Evolutionary conservation across 2,797 vertebrate species (phyloP).

Genomic region (Platalea minor): DNA sequence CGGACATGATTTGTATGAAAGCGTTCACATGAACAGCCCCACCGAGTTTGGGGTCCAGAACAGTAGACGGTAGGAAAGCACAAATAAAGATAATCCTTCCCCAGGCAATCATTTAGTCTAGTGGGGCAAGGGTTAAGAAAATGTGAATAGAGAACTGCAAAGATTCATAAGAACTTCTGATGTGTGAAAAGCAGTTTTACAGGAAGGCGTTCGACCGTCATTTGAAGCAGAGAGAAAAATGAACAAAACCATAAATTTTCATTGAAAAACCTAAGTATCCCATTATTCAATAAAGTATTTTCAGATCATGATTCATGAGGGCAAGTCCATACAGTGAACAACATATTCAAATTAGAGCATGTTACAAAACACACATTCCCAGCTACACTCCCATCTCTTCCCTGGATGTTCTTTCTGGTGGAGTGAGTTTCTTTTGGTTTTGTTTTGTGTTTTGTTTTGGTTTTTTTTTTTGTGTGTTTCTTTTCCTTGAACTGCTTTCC

Average conservation of each 20-base stretch:
- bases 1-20: background rate
- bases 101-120: background rate
- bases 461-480: background rate
- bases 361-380: background rate
- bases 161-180: background rate
- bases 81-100: constrained; percentile 12
- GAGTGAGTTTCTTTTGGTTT: background rate
- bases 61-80: background rate
- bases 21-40: background rate
- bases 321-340: background rate
- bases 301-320: constrained; percentile 33
- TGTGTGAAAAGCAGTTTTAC: background rate
- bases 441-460: background rate
- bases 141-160: background rate
- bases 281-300: constrained; percentile 65
- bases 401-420: background rate
- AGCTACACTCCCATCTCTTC: background rate
- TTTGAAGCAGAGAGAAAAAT: constrained; percentile 3
- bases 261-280: constrained; percentile 26
- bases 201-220: background rate
- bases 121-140: background rate
- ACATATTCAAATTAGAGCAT: background rate
- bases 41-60: background rate
- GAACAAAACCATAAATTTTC: constrained; percentile 29
- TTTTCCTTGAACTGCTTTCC: background rate